Evolutionary conservation across 2,113 vertebrate species (phyloP).

Genomic region (Rana temporaria): DNA sequence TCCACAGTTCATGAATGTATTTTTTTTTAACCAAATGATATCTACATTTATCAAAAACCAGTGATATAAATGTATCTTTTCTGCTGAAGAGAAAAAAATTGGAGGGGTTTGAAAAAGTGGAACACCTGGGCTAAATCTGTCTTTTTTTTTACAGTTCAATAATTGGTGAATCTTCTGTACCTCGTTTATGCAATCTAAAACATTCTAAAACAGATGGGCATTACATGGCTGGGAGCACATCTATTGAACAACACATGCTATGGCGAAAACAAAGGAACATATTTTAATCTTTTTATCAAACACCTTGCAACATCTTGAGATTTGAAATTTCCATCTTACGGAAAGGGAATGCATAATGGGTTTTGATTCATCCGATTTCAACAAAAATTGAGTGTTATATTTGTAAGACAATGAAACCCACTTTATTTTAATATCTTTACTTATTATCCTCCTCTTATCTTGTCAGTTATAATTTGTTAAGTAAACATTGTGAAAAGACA

Average conservation of each 20-base stretch:
- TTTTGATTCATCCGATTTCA: slow-evolving; percentile 22
- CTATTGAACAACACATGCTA: slow-evolving; percentile 54
- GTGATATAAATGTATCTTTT: slow-evolving; percentile 13
- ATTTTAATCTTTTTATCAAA: slow-evolving; percentile 56
- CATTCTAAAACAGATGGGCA: slow-evolving; percentile 55
- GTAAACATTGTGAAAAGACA: neutral
- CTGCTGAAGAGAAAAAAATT: neutral
- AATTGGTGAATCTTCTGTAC: slow-evolving; percentile 53
- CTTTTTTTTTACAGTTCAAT: slow-evolving; percentile 55
- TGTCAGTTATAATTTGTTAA: neutral
- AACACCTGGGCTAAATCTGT: slow-evolving; percentile 56
- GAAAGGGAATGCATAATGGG: slow-evolving; percentile 21
- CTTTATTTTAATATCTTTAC: neutral
- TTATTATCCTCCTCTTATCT: neutral
- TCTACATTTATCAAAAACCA: slow-evolving; percentile 19
- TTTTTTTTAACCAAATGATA: neutral
- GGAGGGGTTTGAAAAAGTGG: neutral
- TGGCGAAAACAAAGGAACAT: slow-evolving; percentile 42
- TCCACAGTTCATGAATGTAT: neutral
- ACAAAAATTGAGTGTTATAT: slow-evolving; percentile 3
- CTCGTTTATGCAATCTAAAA: slow-evolving; percentile 56
- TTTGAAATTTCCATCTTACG: neutral
- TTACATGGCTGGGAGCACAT: slow-evolving; percentile 46
- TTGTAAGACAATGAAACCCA: neutral
- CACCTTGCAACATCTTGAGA: slow-evolving; percentile 51